These are phyloP conservation scores for Avahi laniger DNA, from an alignment of 2,797 vertebrate genomes.

Conservation along the genomic window DNA sequence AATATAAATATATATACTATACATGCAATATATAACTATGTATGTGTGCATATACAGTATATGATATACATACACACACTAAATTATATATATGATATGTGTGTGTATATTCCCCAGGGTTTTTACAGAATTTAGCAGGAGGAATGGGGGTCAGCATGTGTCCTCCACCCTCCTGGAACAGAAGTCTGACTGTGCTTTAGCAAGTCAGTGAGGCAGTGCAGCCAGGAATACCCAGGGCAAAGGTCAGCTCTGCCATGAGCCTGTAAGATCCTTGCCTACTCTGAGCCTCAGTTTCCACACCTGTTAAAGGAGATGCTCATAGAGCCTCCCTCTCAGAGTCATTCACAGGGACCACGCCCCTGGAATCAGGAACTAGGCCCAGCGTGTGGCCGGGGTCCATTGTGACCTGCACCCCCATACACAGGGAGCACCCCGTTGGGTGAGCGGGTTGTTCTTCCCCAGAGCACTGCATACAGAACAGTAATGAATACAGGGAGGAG, in stretches of 20 bases:
- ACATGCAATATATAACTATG: background rate
- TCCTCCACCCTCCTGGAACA: background rate
- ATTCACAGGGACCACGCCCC: too few relatives aligned
- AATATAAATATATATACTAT: background rate
- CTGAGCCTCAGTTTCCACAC: background rate
- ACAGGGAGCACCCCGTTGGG: too few relatives aligned
- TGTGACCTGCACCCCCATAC: rapidly evolving
- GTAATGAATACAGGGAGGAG: rapidly evolving
- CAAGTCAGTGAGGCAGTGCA: background rate
- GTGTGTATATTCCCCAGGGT: background rate
- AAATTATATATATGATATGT: too few relatives aligned
- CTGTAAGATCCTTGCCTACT: rapidly evolving
- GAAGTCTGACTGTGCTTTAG: background rate
- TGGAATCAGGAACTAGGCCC: background rate
- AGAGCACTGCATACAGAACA: rapidly evolving
- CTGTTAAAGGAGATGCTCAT: too few relatives aligned
- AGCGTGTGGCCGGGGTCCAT: rapidly evolving
- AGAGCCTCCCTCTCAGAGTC: too few relatives aligned
- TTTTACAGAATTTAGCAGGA: too few relatives aligned
- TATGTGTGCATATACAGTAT: background rate
- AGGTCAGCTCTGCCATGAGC: background rate
- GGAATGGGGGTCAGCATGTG: rapidly evolving
- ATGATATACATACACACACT: background rate
- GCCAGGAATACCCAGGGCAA: too few relatives aligned
- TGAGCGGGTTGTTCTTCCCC: background rate